Percentiles rank a stretch among this genome's conserved stretches.
These are phyloP conservation scores for Cabera pusaria DNA, from an alignment of 2,888 invertebrate genomes.

Conservation along the genomic window DNA sequence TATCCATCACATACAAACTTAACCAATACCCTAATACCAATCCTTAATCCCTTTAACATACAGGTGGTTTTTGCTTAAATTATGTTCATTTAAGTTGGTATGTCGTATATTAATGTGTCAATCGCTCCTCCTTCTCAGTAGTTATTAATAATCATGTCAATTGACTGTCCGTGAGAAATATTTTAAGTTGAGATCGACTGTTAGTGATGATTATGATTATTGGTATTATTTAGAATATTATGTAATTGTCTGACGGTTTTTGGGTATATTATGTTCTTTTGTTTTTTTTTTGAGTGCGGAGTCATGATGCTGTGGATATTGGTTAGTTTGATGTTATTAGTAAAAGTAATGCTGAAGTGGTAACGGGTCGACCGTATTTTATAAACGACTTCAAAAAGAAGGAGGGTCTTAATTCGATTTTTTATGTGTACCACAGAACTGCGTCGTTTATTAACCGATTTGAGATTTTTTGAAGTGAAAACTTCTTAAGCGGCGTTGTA, in stretches of 20 bases:
- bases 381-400: too few relatives aligned
- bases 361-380: too few relatives aligned
- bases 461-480: too few relatives aligned
- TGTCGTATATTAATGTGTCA: conserved; percentile 72
- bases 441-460: too few relatives aligned
- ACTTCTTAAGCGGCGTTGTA: too few relatives aligned
- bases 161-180: conserved; percentile 72
- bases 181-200: conserved; percentile 63
- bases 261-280: conserved; percentile 66
- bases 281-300: too few relatives aligned
- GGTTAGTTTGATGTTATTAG: too few relatives aligned
- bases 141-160: conserved; percentile 79
- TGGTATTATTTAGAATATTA: conserved; percentile 55
- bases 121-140: conserved; percentile 66
- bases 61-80: conserved; percentile 29
- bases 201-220: conserved; percentile 68
- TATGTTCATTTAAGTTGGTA: conserved; percentile 31
- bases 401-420: too few relatives aligned
- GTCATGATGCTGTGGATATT: too few relatives aligned
- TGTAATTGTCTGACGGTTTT: conserved; percentile 71
- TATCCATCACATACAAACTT: conserved; percentile 61
- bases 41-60: conserved; percentile 28
- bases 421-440: conserved; percentile 16
- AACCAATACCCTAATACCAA: conserved; percentile 5
- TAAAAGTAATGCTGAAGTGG: too few relatives aligned